These are phyloP conservation scores for Mongoloraphidia duomilia DNA, from an alignment of 2,888 invertebrate genomes.

Conservation along the genomic window DNA sequence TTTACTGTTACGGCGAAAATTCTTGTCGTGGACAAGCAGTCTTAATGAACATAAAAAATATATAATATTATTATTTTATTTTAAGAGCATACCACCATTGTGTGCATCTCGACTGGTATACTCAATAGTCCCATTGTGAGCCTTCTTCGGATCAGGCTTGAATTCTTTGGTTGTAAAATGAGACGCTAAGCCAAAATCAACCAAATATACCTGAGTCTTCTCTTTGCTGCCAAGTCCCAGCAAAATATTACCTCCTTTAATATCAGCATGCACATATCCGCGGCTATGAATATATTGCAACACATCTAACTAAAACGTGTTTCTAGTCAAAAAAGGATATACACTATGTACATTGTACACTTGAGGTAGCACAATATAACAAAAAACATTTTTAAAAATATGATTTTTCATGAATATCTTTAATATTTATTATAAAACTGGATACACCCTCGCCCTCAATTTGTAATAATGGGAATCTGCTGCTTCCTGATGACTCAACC, in stretches of 20 bases:
- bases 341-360: background rate
- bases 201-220: slow-evolving; percentile 63
- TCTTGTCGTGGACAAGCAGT: no score
- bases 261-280: slow-evolving; percentile 88
- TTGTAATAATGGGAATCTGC: no score
- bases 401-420: no score
- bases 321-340: background rate
- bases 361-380: background rate
- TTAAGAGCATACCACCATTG: slow-evolving; percentile 49
- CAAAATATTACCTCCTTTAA: slow-evolving; percentile 90
- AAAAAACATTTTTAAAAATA: background rate
- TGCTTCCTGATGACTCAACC: no score
- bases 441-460: no score
- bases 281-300: slow-evolving; percentile 84
- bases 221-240: slow-evolving; percentile 51
- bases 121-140: slow-evolving; percentile 95
- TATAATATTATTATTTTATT: slow-evolving; percentile 8
- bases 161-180: slow-evolving; percentile 63
- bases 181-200: slow-evolving; percentile 87
- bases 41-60: no score
- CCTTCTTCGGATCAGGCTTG: slow-evolving; percentile 78
- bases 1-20: no score
- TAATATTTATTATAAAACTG: no score
- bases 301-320: slow-evolving; percentile 60
- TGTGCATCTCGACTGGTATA: slow-evolving; percentile 95